Conservation (phyloP, 2,113 vertebrate genomes). For the Pterocles gutturalis region DNA sequence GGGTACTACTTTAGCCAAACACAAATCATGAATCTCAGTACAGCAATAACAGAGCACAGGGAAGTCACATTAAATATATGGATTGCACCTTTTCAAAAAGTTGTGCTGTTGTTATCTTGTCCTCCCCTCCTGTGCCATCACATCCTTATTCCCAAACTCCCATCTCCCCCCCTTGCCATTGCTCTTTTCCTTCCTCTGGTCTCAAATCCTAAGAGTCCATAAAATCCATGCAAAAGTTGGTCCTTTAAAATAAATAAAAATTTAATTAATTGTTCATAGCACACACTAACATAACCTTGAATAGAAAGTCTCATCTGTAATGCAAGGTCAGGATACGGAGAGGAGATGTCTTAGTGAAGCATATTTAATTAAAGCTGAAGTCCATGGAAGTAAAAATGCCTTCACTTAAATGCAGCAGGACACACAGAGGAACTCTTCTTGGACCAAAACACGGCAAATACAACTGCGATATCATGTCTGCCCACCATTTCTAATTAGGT, state of each 20-base stretch:
- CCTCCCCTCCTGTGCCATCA: not conserved
- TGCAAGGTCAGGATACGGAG: not conserved
- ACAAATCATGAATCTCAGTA: not conserved
- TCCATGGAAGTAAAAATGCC: not conserved
- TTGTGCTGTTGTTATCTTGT: not conserved
- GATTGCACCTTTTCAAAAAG: not conserved
- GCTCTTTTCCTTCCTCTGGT: not conserved
- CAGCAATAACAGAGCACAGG: not conserved
- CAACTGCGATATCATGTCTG: not conserved
- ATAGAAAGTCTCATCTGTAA: not conserved
- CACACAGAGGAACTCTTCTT: not conserved
- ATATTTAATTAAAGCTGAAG: not conserved
- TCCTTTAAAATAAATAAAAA: not conserved
- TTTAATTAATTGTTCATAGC: not conserved
- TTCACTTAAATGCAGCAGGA: not conserved
- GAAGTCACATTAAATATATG: not conserved
- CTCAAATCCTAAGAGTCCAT: not conserved
- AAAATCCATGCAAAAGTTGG: not conserved
- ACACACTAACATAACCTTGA: not conserved
- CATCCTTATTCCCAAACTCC: not conserved
- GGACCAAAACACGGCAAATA: not conserved
- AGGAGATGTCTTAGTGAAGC: not conserved
- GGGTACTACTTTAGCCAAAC: not conserved
- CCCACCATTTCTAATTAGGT: not conserved
- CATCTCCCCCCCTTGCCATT: not conserved